Conservation (phyloP, 2,113 vertebrate species). For the Phyllostomus discolor region DNA sequence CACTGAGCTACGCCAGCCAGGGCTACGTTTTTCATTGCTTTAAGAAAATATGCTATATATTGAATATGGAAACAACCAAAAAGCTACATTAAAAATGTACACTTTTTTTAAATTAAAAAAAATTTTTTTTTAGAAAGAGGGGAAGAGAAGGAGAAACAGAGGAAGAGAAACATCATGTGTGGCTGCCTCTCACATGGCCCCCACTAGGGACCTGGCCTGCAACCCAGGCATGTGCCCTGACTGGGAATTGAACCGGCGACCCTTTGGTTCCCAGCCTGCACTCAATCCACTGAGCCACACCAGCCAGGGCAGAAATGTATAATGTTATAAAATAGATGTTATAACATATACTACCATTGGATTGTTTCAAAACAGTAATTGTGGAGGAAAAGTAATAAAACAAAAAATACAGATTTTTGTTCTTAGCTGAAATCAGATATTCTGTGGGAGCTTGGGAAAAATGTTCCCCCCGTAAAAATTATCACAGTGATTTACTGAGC, state of each 20-base stretch:
- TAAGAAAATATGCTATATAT: background rate
- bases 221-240: too few species aligned
- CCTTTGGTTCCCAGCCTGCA: too few species aligned
- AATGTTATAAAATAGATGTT: slow-evolving; percentile 11
- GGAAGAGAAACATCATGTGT: too few species aligned
- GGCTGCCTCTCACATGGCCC: too few species aligned
- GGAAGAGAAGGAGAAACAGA: too few species aligned
- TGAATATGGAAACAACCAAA: background rate
- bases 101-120: background rate
- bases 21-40: background rate
- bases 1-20: too few species aligned
- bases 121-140: too few species aligned
- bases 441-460: background rate
- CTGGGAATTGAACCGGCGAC: too few species aligned
- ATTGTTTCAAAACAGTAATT: background rate
- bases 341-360: background rate
- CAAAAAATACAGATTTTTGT: background rate
- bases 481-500: background rate
- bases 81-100: background rate
- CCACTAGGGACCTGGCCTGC: too few species aligned
- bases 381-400: background rate
- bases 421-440: background rate
- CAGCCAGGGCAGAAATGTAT: background rate
- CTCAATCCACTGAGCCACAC: too few species aligned
- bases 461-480: background rate